Conservation (phyloP, 2,888 invertebrate genomes). For the Ormyrus thymus region DNA sequence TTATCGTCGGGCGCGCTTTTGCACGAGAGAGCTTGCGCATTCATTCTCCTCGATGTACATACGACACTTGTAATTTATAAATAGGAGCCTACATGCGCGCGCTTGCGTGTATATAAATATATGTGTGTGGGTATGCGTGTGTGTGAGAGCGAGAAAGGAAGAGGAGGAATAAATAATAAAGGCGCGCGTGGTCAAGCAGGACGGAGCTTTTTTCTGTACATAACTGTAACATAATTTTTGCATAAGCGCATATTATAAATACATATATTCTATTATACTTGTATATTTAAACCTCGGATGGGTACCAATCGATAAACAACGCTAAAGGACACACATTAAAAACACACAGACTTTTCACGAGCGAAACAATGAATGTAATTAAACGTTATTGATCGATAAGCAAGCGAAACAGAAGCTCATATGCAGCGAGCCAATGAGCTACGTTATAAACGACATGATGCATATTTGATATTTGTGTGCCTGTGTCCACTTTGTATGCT, state of each 20-base stretch:
- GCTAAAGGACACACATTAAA: not conserved
- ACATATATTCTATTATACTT: conserved; percentile 40
- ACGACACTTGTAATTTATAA: conserved; percentile 55
- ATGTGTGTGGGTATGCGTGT: not conserved
- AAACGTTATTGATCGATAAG: conserved; percentile 32
- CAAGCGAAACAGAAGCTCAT: not conserved
- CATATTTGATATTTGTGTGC: conserved; percentile 75
- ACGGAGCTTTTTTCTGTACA: conserved; percentile 41
- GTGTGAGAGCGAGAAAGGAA: conserved; percentile 3
- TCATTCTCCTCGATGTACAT: conserved; percentile 53
- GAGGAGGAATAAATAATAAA: conserved; percentile 12
- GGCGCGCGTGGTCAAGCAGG: not conserved
- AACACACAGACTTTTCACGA: not conserved
- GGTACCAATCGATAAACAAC: not conserved
- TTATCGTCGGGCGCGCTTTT: conserved; percentile 45
- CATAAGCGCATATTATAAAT: conserved; percentile 62
- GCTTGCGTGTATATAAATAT: conserved; percentile 22
- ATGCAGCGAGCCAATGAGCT: conserved; percentile 62
- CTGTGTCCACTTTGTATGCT: conserved; percentile 74
- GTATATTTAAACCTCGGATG: conserved; percentile 33
- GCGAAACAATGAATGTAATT: conserved; percentile 41
- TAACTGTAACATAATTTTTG: conserved; percentile 71
- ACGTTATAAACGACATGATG: conserved; percentile 58
- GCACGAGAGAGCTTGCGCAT: conserved; percentile 34
- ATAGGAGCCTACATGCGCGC: conserved; percentile 19